Evolutionary conservation across 2,113 vertebrate species (phyloP).

Genomic region (Syngnathus typhle): DNA sequence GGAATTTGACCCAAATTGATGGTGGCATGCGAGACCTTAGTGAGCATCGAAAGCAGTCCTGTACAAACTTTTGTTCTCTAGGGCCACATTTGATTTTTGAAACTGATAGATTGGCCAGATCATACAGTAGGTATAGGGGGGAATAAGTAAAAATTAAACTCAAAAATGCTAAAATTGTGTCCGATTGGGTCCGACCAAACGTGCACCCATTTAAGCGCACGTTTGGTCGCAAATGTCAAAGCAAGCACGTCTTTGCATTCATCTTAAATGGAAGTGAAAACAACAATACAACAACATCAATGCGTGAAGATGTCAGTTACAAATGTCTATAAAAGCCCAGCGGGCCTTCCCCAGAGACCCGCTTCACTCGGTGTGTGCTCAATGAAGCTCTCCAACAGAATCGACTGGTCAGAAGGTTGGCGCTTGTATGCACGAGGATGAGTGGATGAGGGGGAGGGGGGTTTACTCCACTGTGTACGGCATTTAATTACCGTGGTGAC

Average conservation of each 20-base stretch:
- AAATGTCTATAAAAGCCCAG: neutral
- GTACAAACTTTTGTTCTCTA: no score
- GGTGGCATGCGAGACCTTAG: no score
- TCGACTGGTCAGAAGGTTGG: neutral
- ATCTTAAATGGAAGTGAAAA: neutral
- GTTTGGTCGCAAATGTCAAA: neutral
- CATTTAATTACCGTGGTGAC: neutral
- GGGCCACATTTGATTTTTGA: no score
- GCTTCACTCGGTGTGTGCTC: neutral
- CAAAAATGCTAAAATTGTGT: no score
- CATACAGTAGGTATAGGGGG: no score
- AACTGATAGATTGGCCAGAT: no score
- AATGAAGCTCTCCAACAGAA: neutral
- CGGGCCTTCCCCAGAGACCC: neutral
- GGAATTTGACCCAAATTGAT: no score
- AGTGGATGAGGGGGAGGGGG: no score
- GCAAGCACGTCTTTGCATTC: neutral
- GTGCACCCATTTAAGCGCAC: no score
- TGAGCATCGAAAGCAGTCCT: no score
- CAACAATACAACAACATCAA: neutral
- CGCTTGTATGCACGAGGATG: neutral
- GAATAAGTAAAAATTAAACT: no score
- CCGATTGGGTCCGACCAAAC: no score
- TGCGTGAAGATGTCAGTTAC: neutral
- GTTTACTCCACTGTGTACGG: neutral